phyloP scores from a whole-genome alignment of 2,888 invertebrate species.

The Mystacides longicornis region DNA sequence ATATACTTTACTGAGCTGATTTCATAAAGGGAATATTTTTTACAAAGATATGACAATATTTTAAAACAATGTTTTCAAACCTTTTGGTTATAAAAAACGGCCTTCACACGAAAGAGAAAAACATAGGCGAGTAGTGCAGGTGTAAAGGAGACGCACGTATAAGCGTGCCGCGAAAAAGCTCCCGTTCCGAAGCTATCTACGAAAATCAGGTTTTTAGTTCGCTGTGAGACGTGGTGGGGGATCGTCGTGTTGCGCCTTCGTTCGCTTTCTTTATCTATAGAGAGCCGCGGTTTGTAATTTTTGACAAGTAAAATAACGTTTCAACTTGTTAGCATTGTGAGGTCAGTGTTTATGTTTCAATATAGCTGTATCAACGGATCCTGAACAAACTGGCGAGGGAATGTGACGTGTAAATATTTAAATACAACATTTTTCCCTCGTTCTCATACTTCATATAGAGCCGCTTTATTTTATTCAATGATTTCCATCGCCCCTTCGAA shows the following conservation, averaged over 20 bases:
- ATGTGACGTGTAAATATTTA: constrained; percentile 9
- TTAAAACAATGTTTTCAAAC: no score
- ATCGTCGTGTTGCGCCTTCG: constrained; percentile 1
- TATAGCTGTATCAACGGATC: neutral
- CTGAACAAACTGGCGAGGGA: neutral
- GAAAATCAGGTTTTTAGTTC: constrained; percentile 16
- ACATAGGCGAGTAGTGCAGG: neutral
- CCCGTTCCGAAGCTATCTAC: constrained; percentile 19
- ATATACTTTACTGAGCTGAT: neutral
- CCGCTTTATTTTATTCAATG: neutral
- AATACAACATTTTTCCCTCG: neutral
- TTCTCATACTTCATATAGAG: neutral
- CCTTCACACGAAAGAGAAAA: constrained; percentile 6
- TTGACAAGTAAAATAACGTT: constrained; percentile 11
- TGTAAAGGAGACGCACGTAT: constrained; percentile 6
- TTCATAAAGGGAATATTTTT: neutral
- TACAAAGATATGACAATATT: neutral
- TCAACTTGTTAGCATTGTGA: constrained; percentile 11
- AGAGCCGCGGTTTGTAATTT: constrained; percentile 10
- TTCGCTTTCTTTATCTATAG: neutral
- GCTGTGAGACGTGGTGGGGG: constrained; percentile 15
- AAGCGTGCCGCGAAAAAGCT: constrained; percentile 22
- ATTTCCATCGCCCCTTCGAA: neutral
- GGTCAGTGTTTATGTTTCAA: neutral
- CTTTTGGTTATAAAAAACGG: neutral